Conservation (phyloP, 2,888 invertebrate genomes). For the Heliconius erato region DNA sequence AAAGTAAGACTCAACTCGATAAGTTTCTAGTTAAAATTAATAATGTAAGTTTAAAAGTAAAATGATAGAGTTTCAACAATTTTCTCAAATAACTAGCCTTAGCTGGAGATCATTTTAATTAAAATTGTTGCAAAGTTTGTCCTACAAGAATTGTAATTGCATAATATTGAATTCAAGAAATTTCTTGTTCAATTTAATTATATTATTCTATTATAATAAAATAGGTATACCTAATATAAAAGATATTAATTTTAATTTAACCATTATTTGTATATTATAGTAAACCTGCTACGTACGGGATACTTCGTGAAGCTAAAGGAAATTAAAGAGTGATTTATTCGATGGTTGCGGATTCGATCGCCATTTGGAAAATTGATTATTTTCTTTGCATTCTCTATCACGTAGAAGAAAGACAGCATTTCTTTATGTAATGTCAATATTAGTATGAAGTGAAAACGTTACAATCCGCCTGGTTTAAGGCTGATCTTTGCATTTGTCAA, state of each 20-base stretch:
- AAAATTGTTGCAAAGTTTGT: slow-evolving; percentile 65
- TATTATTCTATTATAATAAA: not conserved
- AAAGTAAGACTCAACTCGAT: slow-evolving; percentile 29
- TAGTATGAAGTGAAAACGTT: too few relatives aligned
- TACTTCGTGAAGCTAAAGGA: too few relatives aligned
- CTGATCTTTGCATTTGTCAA: too few relatives aligned
- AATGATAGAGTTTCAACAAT: slow-evolving; percentile 64
- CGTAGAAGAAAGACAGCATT: not conserved
- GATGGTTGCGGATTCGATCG: too few relatives aligned
- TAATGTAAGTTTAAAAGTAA: slow-evolving; percentile 45
- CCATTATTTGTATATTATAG: too few relatives aligned
- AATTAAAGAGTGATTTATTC: not conserved
- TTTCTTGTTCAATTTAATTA: slow-evolving; percentile 16
- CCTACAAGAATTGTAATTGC: slow-evolving; percentile 57
- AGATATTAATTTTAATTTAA: too few relatives aligned
- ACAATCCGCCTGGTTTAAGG: too few relatives aligned
- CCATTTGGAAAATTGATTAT: too few relatives aligned
- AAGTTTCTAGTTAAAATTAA: slow-evolving; percentile 46
- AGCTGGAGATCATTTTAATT: slow-evolving; percentile 71
- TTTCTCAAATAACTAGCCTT: slow-evolving; percentile 64
- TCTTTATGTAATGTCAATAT: not conserved
- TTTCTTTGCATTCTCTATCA: too few relatives aligned
- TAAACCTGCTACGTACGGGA: too few relatives aligned
- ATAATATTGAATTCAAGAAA: slow-evolving; percentile 40
- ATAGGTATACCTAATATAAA: too few relatives aligned